phyloP scores from a whole-genome alignment of 2,888 invertebrate genomes.

The Colostygia pectinataria region DNA sequence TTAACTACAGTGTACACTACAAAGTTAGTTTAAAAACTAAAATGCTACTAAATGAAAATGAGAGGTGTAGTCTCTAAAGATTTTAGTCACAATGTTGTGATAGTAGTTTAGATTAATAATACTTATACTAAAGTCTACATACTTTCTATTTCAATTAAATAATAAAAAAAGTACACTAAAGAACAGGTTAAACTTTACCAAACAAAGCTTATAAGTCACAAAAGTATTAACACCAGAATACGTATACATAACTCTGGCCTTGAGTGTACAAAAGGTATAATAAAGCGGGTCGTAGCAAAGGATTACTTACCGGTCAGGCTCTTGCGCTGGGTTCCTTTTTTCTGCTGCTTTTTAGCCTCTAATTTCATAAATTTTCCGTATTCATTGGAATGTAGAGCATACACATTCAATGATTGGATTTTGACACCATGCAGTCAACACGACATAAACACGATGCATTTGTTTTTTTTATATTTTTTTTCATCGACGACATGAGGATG shows the following conservation, averaged over 20 bases:
- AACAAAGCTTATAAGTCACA: conserved; percentile 51
- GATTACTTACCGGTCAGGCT: conserved; percentile 92
- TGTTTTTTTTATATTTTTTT: conserved; percentile 71
- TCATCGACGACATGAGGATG: conserved; percentile 74
- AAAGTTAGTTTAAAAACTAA: conserved; percentile 16
- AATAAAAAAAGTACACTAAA: conserved; percentile 52
- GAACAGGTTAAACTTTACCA: conserved; percentile 50
- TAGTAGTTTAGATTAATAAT: conserved; percentile 1
- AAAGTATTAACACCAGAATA: conserved; percentile 44
- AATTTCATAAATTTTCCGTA: conserved; percentile 68
- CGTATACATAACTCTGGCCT: conserved; percentile 46
- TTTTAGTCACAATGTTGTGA: conserved; percentile 28
- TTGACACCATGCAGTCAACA: conserved; percentile 80
- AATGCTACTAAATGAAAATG: conserved; percentile 36
- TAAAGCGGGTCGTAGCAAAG: conserved; percentile 73
- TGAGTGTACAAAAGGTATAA: conserved; percentile 59
- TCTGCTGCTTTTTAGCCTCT: conserved; percentile 98
- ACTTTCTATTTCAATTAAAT: conserved; percentile 12
- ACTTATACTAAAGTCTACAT: conserved; percentile 7
- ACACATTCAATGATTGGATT: conserved; percentile 69
- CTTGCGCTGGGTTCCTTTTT: conserved; percentile 87
- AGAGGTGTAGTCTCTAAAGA: conserved; percentile 28
- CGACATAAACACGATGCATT: conserved; percentile 80
- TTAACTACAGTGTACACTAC: conserved; percentile 31
- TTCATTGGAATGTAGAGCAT: conserved; percentile 61